Evolutionary conservation across 2,113 vertebrate species (phyloP).

Genomic region (Cepphus grylle): DNA sequence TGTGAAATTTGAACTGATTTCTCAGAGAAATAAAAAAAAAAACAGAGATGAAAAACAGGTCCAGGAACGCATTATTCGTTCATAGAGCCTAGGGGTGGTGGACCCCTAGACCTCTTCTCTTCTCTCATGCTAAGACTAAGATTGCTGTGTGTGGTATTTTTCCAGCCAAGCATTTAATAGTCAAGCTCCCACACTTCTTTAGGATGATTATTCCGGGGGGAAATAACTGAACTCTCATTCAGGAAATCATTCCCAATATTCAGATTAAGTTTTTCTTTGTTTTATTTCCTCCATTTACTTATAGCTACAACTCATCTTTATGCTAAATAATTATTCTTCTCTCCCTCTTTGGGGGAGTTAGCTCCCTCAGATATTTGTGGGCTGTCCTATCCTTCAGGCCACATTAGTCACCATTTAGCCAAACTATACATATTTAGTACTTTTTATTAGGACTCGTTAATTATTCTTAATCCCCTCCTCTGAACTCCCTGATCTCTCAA

Average conservation of each 20-base stretch:
- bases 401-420: slow-evolving; percentile 28
- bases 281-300: neutral
- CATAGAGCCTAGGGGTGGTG: neutral
- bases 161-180: neutral
- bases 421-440: neutral
- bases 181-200: neutral
- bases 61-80: neutral
- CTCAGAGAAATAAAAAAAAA: neutral
- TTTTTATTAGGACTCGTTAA: neutral
- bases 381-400: slow-evolving; percentile 4
- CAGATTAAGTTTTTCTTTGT: slow-evolving; percentile 26
- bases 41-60: neutral
- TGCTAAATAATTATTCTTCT: neutral
- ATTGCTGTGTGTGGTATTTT: neutral
- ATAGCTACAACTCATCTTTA: slow-evolving; percentile 12
- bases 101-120: neutral
- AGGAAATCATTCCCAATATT: slow-evolving; percentile 11
- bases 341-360: neutral
- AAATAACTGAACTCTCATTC: neutral
- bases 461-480: slow-evolving; percentile 24
- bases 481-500: neutral
- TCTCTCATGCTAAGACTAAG: neutral
- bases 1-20: neutral
- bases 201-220: neutral
- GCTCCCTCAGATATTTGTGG: neutral